A percentile compares a stretch with the other conserved stretches of the same genome.
phyloP scores from a whole-genome alignment of 64 coral and sea anemone species.

The Astreopora myriophthalma region DNA sequence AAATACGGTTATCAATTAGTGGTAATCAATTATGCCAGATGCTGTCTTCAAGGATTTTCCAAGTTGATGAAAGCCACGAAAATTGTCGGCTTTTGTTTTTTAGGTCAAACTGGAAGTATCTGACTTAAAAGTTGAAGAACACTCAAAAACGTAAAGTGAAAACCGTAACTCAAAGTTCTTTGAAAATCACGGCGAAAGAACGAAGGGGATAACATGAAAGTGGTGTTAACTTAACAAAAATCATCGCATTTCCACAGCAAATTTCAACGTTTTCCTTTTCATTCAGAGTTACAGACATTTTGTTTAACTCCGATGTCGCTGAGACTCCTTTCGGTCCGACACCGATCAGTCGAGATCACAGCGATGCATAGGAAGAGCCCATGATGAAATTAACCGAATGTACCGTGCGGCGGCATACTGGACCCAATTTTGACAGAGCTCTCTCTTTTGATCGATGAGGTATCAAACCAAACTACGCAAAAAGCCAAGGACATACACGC shows the following conservation, averaged over 20 bases:
- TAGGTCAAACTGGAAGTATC: neutral
- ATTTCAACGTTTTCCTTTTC: neutral
- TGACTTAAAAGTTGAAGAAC: neutral
- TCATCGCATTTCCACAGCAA: no score
- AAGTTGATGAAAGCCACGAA: neutral
- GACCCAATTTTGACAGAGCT: neutral
- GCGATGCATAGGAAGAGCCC: neutral
- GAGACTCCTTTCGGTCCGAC: neutral
- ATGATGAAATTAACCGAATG: conserved; percentile 8
- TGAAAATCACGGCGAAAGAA: neutral
- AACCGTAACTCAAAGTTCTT: neutral
- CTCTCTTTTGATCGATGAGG: conserved; percentile 32
- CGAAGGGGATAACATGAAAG: neutral
- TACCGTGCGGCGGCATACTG: neutral
- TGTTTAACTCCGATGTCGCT: no score
- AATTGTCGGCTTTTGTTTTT: neutral
- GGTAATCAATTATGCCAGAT: neutral
- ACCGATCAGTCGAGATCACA: neutral
- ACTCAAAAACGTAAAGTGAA: neutral
- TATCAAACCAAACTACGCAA: conserved; percentile 38
- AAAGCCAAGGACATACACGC: neutral
- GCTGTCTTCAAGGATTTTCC: conserved; percentile 47
- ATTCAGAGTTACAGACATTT: neutral
- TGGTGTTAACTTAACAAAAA: neutral
- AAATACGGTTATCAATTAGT: neutral